Evolutionary conservation across 2,888 invertebrate species (phyloP), one percentile per base, ranked within the genome.

Genomic region (Phortica okadai): DNA sequence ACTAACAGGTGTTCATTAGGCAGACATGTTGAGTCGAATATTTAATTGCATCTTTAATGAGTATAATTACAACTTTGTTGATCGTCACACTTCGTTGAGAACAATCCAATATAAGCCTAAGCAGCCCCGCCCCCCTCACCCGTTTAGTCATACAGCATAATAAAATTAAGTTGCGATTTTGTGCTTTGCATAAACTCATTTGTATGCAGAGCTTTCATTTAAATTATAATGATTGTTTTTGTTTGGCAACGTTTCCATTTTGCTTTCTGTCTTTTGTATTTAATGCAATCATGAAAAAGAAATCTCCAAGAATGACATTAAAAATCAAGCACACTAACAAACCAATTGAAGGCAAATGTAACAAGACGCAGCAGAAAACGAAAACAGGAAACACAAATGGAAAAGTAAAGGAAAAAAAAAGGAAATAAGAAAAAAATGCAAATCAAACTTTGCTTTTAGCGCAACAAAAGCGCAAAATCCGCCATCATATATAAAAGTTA

Each of bases 401-500:
- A 50, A 21, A 62, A 62, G 8, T 3, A 62, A 54, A 72, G 56
- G 41, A 72, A 14, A 72, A 50, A 54, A 66, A 45, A 33, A 44
- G 25, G 44, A 62, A 70, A 75, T 76, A 77, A 74, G 10, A n/a
- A 50, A 50, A 67, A 67, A 41, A 67, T 67, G 67, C 16, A 67
- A 67, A 67, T 67, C 44, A 42, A 67, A 67, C 64, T 67, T 67
- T 67, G 67, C 44, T n/a, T n/a, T 67, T 67, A 67, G n/a, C 67
- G 67, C 44, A 67, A 67, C 44, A 67, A 67, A 44, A n/a, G 44
- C 79, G 76, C 83, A 74, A 80, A 80, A 84, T 80, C 80, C 77
- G 7, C 44, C 77, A 78, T 11, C 50, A 50, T 79, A 84, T 82
- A 87, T 83, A 85, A 87, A 85, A 87, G 80, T 83, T 85, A 87